phyloP scores from a whole-genome alignment of 2,113 vertebrate species.

The Chionis minor region DNA sequence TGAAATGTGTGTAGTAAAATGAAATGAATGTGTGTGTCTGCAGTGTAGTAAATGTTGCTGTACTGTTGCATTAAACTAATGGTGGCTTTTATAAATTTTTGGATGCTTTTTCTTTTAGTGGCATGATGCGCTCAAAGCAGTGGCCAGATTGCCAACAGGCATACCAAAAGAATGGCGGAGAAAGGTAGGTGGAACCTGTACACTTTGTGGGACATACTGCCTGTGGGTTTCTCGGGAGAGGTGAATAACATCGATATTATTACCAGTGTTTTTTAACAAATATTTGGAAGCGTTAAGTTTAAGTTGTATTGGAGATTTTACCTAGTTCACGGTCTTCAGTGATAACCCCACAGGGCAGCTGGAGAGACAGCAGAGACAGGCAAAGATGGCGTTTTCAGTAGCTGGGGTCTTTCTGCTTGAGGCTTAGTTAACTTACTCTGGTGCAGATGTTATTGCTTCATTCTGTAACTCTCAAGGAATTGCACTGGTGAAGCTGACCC shows the following conservation, averaged over 20 bases:
- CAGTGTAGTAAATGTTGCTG: background rate
- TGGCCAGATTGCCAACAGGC: slow-evolving; percentile 91
- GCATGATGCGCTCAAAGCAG: slow-evolving; percentile 97
- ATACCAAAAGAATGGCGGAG: slow-evolving; percentile 97
- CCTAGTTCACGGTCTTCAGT: background rate
- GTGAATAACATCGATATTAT: background rate
- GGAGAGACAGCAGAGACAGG: background rate
- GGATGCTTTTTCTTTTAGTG: slow-evolving; percentile 79
- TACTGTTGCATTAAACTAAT: background rate
- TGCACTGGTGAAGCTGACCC: background rate
- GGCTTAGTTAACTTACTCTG: background rate
- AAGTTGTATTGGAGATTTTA: background rate
- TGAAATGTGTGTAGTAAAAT: background rate
- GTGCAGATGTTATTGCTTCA: background rate
- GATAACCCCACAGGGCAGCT: background rate
- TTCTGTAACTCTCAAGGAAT: background rate
- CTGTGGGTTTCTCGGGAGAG: background rate
- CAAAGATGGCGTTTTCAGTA: background rate
- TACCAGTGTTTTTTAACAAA: background rate
- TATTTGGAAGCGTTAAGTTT: background rate
- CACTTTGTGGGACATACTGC: background rate
- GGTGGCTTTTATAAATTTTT: background rate
- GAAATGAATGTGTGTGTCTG: background rate
- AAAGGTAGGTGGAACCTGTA: slow-evolving; percentile 75
- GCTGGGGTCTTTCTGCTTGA: background rate